Base-by-base conservation (phyloP, 2,113 vertebrate genomes). In the Centropus unirufus region DNA sequence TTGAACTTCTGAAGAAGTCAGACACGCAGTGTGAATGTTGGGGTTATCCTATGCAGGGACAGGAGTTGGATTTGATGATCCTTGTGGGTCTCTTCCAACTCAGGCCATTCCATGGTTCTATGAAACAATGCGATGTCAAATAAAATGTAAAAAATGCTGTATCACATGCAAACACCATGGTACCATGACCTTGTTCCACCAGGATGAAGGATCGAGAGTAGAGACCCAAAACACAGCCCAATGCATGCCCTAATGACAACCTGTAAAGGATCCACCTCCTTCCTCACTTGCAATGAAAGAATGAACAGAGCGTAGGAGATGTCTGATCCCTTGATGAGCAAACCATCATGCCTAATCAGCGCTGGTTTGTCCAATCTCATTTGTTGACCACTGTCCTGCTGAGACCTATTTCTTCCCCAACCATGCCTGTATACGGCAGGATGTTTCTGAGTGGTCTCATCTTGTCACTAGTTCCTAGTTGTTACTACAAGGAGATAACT, bases 101-200 rank as follows among this genome's bases (percentile, higher is more conserved):
- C 46, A 46, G 16, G 17, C 5, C 16, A 18, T 46, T 46, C 46
- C 19, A 46, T 2, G 4, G 27, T 46, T 46, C 46, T 46, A 46
- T 2, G 4, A 32, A 30, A 58, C 39, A 8, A 1, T 27, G 11
- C 4, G n/a, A 12, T 8, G 10, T 0, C 18, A 24, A 46, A 7
- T 15, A 40, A 16, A 3, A 29, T 32, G 4, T 14, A 18, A 36
- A 9, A 52, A 66, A 47, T 24, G 9, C 9, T 16, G 20, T 1
- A 1, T 42, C 44, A 34, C 49, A 51, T 36, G 36, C 36, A 68
- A 80, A 72, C 11, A 19, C 14, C 44, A 4, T 2, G 57, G 51
- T 32, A n/a, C 44, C 4, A 18, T 0, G 3, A 5, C 5, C 18
- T 70, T 55, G 42, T 32, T 77, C 34, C 46, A 61, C 64, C 34